Conservation (phyloP, 92 coral and sea anemone genomes). For the Hydrozoanthus gracilis region DNA sequence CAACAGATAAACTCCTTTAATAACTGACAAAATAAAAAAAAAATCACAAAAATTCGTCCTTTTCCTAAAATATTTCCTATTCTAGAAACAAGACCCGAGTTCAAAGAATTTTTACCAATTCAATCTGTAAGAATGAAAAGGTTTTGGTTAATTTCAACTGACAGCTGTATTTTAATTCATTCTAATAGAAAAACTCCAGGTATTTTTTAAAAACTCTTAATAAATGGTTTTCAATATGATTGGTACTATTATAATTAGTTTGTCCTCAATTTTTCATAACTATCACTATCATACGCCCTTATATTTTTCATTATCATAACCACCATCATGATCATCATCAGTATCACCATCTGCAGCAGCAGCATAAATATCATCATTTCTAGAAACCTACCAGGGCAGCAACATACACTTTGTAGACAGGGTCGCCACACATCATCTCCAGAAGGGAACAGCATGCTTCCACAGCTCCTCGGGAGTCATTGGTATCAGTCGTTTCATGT, state of each 20-base stretch:
- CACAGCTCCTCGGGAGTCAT: slow-evolving; percentile 64
- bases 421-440: slow-evolving; percentile 98
- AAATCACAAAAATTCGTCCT: too few species aligned
- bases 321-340: neutral
- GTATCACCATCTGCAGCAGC: neutral
- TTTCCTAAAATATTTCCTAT: too few species aligned
- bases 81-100: too few species aligned
- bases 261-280: neutral
- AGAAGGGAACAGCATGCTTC: slow-evolving; percentile 84
- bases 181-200: too few species aligned
- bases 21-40: too few species aligned
- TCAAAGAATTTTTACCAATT: too few species aligned
- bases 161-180: too few species aligned
- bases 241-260: neutral
- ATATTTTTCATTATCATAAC: neutral
- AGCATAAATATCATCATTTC: neutral
- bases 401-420: slow-evolving; percentile 93
- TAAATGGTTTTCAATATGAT: too few species aligned
- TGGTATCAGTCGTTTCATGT: slow-evolving; percentile 33
- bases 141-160: too few species aligned
- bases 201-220: too few species aligned
- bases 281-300: neutral
- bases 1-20: too few species aligned
- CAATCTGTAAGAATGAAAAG: too few species aligned
- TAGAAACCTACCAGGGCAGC: slow-evolving; percentile 81